Conservation (phyloP, 2,113 vertebrate species). For the Lates calcarifer region DNA sequence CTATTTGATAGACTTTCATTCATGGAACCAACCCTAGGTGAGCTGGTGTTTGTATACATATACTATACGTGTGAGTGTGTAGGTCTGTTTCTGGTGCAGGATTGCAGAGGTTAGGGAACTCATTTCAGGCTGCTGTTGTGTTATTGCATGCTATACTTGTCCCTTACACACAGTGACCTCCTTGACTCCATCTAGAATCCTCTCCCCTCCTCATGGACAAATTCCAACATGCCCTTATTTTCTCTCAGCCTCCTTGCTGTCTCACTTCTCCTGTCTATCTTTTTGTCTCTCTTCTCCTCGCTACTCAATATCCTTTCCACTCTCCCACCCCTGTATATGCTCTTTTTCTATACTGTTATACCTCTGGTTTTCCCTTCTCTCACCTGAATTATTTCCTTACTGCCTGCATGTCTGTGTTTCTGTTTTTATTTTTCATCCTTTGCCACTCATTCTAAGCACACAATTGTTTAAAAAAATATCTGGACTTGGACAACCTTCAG, state of each 20-base stretch:
- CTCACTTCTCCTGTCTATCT: neutral
- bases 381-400: neutral
- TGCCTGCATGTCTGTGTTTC: neutral
- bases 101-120: slow-evolving; percentile 43
- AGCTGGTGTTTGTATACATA: slow-evolving; percentile 13
- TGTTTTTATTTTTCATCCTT: neutral
- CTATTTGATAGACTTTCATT: neutral
- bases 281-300: neutral
- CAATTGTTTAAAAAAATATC: slow-evolving; percentile 17
- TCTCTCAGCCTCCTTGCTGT: neutral
- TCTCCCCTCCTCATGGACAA: slow-evolving; percentile 1
- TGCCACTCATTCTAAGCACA: neutral
- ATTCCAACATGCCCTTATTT: slow-evolving; percentile 42
- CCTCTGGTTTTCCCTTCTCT: neutral
- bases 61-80: neutral
- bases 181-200: neutral
- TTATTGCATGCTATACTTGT: neutral
- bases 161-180: slow-evolving; percentile 27
- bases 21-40: neutral
- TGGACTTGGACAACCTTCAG: slow-evolving; percentile 31
- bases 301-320: neutral
- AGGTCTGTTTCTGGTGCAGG: neutral
- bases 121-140: slow-evolving; percentile 32
- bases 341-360: neutral
- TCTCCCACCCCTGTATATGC: neutral